Base-by-base conservation (phyloP, 2,113 vertebrate genomes). In the Myodes glareolus region DNA sequence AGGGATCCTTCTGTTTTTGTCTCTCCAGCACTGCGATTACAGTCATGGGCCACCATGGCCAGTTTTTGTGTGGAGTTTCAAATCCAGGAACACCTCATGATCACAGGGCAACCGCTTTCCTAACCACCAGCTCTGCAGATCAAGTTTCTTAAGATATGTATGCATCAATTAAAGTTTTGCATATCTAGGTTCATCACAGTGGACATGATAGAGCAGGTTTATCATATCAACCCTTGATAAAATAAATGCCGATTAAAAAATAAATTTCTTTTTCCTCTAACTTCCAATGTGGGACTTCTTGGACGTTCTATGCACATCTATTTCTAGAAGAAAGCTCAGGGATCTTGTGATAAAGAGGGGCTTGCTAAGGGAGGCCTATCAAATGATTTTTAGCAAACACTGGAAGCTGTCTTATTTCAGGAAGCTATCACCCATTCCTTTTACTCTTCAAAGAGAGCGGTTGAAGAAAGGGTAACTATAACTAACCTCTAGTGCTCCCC, bases 361-460 rank as follows among this genome's bases (percentile, higher is more conserved):
- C 11, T 75, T 80, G 65, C 1, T 39, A 61, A 82, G 42, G 31
- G 3, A n/a, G 7, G 63, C 63, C 8, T 25, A 36, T 84, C 78
- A 94, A 81, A 72, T 58, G 17, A 76, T 91, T 63, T 67, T 87
- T 87, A 78, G 70, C 65, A 82, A 95, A 75, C 50, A 68, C 52
- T 33, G 47, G 81, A 78, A 94, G 8, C 45, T 96, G 75, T 50
- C 82, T 82, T 78, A 78, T 89, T 96, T 95, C 81, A 73, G 90
- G 78, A 90, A 63, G 85, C 16, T 45, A 85, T 68, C 75, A 55
- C 96, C 90, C 92, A 27, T 85, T 92, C 78, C 21, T 94, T 63
- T 88, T 77, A 61, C 52, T 84, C 68, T 94, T 96, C 80, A 94
- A 95, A 63, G 77, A 95, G 92, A 89, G 73, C 67, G 1, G 0